Conservation (phyloP, 2,113 vertebrate genomes). For the Lagopus leucura region DNA sequence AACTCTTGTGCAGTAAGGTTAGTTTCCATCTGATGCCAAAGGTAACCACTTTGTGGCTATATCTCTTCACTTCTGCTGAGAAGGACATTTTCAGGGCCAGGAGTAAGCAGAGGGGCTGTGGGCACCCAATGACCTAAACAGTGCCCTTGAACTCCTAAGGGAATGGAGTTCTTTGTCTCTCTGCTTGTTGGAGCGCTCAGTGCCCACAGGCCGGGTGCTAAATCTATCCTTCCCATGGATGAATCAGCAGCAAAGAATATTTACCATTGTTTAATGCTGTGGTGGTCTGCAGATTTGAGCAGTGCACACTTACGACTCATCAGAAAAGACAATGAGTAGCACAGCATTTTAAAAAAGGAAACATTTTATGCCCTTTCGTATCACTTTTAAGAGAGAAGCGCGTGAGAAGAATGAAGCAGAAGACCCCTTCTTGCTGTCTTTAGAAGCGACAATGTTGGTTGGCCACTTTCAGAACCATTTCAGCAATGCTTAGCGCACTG, state of each 20-base stretch:
- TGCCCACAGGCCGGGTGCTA: not conserved
- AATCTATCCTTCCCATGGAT: not conserved
- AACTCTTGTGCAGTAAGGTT: not conserved
- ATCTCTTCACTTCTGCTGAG: not conserved
- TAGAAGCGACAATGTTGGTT: not conserved
- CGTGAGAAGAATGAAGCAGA: not conserved
- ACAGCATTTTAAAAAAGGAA: not conserved
- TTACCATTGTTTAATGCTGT: not conserved
- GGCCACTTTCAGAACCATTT: conserved; percentile 26
- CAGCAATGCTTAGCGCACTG: conserved; percentile 23
- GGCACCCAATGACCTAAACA: not conserved
- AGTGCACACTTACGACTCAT: not conserved
- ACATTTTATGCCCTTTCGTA: not conserved
- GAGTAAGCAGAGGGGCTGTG: not conserved
- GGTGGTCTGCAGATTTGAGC: not conserved
- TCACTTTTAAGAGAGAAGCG: not conserved
- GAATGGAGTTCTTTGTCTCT: not conserved
- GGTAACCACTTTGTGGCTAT: not conserved
- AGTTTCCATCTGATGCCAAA: not conserved
- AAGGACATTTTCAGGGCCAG: not conserved
- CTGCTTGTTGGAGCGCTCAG: not conserved
- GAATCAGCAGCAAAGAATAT: conserved; percentile 23
- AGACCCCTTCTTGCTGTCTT: not conserved
- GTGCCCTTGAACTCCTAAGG: not conserved
- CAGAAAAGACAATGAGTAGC: not conserved